Conservation (phyloP, 2,113 vertebrate species). For the Catharus minimus region DNA sequence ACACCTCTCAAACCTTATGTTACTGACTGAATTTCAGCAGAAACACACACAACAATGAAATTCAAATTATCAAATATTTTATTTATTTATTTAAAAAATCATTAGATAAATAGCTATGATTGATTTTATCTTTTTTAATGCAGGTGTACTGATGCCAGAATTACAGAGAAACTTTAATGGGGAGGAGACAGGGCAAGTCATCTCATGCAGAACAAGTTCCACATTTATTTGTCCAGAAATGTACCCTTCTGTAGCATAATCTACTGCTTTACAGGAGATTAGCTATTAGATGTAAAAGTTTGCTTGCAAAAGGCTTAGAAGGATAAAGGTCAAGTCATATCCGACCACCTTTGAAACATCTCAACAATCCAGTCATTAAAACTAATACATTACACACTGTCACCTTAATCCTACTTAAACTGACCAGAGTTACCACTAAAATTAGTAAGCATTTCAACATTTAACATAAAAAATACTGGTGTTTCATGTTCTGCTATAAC, state of each 20-base stretch:
- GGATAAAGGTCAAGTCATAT: neutral
- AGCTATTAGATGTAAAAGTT: neutral
- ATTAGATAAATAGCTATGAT: neutral
- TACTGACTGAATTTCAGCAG: neutral
- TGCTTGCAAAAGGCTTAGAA: neutral
- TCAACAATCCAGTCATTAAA: neutral
- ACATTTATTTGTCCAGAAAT: neutral
- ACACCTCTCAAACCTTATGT: neutral
- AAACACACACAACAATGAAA: neutral
- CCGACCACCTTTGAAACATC: neutral
- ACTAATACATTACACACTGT: neutral
- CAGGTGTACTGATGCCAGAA: neutral
- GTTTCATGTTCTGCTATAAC: neutral
- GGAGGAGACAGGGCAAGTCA: neutral
- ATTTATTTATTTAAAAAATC: neutral
- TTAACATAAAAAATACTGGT: neutral
- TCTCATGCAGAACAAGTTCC: neutral
- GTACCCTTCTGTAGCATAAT: neutral
- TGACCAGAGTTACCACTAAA: neutral
- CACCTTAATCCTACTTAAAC: neutral
- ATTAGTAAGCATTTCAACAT: neutral
- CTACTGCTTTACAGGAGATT: neutral
- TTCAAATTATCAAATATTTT: neutral
- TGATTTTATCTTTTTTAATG: neutral
- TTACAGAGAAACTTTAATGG: neutral